Percentiles rank a stretch among this genome's conserved stretches.
Conservation (phyloP, 2,888 invertebrate genomes). For the Coenonympha glycerion region DNA sequence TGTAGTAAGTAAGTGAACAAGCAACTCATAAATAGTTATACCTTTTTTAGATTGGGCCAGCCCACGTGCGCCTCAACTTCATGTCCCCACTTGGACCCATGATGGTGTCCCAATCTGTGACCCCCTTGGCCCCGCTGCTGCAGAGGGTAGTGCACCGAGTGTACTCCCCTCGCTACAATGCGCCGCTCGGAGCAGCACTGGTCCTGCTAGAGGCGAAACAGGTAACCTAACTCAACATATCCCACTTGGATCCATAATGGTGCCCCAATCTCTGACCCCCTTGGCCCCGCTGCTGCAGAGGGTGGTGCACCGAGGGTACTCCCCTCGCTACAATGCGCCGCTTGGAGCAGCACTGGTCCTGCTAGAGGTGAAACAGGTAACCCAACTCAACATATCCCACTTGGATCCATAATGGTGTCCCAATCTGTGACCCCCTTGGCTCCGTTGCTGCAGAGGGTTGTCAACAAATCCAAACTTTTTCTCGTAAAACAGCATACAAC, state of each 20-base stretch:
- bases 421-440: background rate
- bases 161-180: slow-evolving; percentile 78
- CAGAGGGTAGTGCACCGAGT: slow-evolving; percentile 87
- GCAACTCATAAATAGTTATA: too few relatives aligned
- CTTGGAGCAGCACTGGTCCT: slow-evolving; percentile 80
- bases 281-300: slow-evolving; percentile 71
- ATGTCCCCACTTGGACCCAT: slow-evolving; percentile 76
- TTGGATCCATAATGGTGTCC: background rate
- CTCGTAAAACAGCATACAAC: too few relatives aligned
- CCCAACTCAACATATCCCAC: background rate
- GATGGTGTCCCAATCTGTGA: slow-evolving; percentile 84
- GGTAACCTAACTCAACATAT: slow-evolving; percentile 60
- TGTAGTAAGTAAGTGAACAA: too few relatives aligned
- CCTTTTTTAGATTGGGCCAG: slow-evolving; percentile 77
- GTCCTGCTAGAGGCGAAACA: slow-evolving; percentile 82
- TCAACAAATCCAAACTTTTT: too few relatives aligned
- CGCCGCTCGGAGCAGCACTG: slow-evolving; percentile 79
- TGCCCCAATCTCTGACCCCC: slow-evolving; percentile 76
- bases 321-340: slow-evolving; percentile 76
- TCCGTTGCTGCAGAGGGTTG: too few relatives aligned
- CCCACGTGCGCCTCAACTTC: slow-evolving; percentile 82
- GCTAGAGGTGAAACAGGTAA: slow-evolving; percentile 82
- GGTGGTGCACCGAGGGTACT: slow-evolving; percentile 85
- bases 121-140: slow-evolving; percentile 84
- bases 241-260: slow-evolving; percentile 75